phyloP scores from a whole-genome alignment of 2,113 vertebrate genomes.

The Myiagra hebetior region DNA sequence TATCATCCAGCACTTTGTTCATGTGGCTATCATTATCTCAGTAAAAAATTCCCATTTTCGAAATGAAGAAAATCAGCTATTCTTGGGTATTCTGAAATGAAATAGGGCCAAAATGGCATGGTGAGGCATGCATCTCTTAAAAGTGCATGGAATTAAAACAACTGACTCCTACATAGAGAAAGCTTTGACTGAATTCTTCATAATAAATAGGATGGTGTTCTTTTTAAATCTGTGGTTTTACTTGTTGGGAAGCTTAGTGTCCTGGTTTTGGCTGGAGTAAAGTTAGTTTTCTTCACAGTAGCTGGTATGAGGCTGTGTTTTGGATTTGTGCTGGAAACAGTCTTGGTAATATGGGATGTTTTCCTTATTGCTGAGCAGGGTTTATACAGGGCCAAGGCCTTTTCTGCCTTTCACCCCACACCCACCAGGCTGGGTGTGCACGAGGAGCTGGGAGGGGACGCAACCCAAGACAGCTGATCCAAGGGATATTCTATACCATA shows the following conservation, averaged over 20 bases:
- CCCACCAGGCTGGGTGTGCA: background rate
- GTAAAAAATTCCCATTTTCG: background rate
- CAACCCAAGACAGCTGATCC: background rate
- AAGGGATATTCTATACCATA: background rate
- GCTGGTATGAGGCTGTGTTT: background rate
- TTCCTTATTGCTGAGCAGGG: background rate
- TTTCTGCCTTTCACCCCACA: background rate
- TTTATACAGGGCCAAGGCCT: background rate
- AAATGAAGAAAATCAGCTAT: background rate
- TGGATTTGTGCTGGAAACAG: background rate
- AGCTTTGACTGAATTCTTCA: background rate
- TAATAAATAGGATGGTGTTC: background rate
- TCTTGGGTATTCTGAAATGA: background rate
- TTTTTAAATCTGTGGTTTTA: background rate
- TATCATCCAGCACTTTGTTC: background rate
- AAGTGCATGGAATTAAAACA: background rate
- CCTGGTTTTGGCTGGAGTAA: background rate
- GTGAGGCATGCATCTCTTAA: background rate
- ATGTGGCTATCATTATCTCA: rapidly evolving
- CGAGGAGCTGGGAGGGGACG: background rate
- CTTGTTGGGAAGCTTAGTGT: background rate
- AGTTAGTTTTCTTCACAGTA: background rate
- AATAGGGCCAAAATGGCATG: background rate
- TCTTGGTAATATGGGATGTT: background rate
- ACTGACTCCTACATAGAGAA: background rate